Evolutionary conservation across 2,888 invertebrate genomes (phyloP).

Genomic region (Aspidiotus destructor): DNA sequence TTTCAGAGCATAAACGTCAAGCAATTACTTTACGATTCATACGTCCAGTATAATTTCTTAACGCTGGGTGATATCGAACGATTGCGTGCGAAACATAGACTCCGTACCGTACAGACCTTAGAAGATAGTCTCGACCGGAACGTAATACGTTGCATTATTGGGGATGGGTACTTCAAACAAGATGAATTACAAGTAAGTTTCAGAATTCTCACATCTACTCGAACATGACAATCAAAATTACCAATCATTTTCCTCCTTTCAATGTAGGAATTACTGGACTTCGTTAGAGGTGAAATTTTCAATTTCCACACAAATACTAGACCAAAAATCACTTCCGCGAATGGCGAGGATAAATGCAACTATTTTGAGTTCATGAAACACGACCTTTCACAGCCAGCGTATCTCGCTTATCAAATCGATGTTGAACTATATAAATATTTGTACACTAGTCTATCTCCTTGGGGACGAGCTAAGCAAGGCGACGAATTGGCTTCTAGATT

Average conservation of each 20-base stretch:
- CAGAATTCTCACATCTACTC: not conserved
- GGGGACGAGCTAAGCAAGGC: slow-evolving; percentile 52
- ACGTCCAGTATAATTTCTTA: slow-evolving; percentile 66
- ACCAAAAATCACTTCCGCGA: too few relatives aligned
- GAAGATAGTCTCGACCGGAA: slow-evolving; percentile 83
- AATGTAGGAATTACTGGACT: slow-evolving; percentile 36
- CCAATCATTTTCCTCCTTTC: too few relatives aligned
- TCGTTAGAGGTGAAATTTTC: slow-evolving; percentile 37
- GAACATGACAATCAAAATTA: not conserved
- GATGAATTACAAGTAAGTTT: slow-evolving; percentile 53
- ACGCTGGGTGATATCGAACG: slow-evolving; percentile 81
- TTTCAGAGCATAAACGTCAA: slow-evolving; percentile 65
- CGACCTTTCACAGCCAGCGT: slow-evolving; percentile 69
- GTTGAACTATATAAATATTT: slow-evolving; percentile 80
- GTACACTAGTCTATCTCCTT: slow-evolving; percentile 78
- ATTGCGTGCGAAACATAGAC: slow-evolving; percentile 77
- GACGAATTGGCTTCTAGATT: slow-evolving; percentile 67
- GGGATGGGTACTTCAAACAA: slow-evolving; percentile 56
- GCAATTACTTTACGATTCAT: slow-evolving; percentile 76
- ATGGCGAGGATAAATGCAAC: not conserved
- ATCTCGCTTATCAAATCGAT: slow-evolving; percentile 78
- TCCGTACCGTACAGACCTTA: slow-evolving; percentile 82
- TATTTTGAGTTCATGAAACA: slow-evolving; percentile 38
- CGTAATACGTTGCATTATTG: slow-evolving; percentile 72
- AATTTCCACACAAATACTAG: slow-evolving; percentile 35